phyloP scores from a whole-genome alignment of 2,797 vertebrate genomes.

The Nannoperca obscura region DNA sequence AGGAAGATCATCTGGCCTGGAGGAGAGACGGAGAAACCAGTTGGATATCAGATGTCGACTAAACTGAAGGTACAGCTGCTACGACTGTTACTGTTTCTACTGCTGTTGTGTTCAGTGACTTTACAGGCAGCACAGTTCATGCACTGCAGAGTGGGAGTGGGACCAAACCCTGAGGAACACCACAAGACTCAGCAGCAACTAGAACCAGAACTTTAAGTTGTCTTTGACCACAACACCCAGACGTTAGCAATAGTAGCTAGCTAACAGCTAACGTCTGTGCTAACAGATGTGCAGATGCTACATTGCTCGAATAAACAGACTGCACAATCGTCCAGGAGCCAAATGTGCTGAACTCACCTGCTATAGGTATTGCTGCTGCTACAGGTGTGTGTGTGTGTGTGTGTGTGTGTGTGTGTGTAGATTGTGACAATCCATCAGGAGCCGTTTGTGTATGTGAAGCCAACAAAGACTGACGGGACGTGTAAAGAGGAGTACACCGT shows the following conservation, averaged over 20 bases:
- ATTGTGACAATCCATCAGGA: constrained; percentile 98
- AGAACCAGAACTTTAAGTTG: neutral
- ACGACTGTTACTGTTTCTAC: neutral
- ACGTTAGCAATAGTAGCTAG: neutral
- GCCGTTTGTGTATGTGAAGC: constrained; percentile 96
- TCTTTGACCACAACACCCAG: neutral
- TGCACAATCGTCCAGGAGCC: neutral
- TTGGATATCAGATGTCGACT: constrained; percentile 98
- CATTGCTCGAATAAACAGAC: neutral
- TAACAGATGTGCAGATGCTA: neutral
- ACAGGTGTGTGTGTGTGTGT: constrained; percentile 1
- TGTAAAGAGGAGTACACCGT: constrained; percentile 93
- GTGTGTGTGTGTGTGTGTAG: constrained; percentile 73
- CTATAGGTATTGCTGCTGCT: neutral
- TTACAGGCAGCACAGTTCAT: too few relatives aligned
- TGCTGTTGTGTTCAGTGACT: neutral
- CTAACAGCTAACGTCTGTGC: neutral
- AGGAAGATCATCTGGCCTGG: constrained; percentile 98
- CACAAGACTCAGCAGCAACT: neutral
- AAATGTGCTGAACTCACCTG: neutral
- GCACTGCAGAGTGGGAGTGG: too few relatives aligned
- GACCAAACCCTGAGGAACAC: neutral
- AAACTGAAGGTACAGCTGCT: constrained; percentile 89
- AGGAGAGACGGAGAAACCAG: constrained; percentile 95
- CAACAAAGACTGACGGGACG: constrained; percentile 90